Base-by-base conservation (phyloP, 2,888 invertebrate genomes). In the Andricus quercusramuli region DNA sequence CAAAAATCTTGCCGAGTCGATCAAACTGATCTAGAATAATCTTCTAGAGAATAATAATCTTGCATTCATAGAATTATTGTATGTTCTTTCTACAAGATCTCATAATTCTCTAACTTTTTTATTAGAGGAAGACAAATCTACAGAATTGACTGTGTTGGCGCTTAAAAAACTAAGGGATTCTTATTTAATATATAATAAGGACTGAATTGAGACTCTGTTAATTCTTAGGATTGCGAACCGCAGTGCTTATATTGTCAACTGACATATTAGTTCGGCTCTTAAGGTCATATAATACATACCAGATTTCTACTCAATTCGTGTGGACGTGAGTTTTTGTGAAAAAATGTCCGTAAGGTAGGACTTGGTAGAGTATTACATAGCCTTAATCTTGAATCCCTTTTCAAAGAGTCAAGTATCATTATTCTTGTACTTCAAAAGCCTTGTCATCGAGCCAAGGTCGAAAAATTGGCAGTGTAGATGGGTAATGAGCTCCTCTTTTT, bases 401-500 rank as follows among this genome's bases (percentile, higher is more conserved):
- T 17, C 8, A 13, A 64, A 29, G 15, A 64, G 15, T 64, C 25
- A 29, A 29, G 29, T 15, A 64, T 62, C 66, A 65, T 90, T 85
- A 93, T 82, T 93, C 93, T 80, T 92, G 91, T 77, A 93, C 90
- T 79, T 93, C 93, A 81, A 93, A 93, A 37, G 94, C 94, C 90
- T 95, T 95, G 88, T 97, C 97, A 90, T 96, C 96, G 79, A 97
- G 94, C 97, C 97, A 97, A 66, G 98, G 97, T 85, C 98, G 94
- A 93, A 98, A 98, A 87, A 98, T 97, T 68, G 98, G 98, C 91
- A 98, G 93, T 67, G 97, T 97, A 85, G 97, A 97, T 78, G 98
- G 98, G 93, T 98, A 98, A 93, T 98, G 97, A n/a, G 97, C 97
- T 86, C 97, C 97, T 51, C 96, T 95, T 89, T 96, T 96, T 44